Evolutionary conservation across 2,797 vertebrate genomes (phyloP).

Genomic region (Acanthornis magna): DNA sequence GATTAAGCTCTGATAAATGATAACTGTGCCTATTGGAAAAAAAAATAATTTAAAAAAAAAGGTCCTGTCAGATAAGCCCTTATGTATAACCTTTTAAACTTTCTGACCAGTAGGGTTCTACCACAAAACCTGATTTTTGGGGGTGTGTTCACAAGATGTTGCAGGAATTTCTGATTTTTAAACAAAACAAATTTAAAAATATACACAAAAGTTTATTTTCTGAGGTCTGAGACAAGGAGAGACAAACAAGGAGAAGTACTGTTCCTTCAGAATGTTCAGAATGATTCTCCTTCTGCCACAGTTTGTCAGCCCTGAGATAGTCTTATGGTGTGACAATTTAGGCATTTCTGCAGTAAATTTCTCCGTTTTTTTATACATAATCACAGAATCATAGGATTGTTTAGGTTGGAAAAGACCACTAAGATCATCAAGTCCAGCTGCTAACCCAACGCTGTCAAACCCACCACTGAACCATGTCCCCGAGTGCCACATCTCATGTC

Average conservation of each 20-base stretch:
- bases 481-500: no score
- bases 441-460: neutral
- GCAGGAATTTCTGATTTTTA: neutral
- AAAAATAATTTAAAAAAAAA: neutral
- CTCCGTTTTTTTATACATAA: neutral
- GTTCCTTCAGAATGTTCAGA: neutral
- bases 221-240: neutral
- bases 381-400: neutral
- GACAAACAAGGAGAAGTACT: neutral
- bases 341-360: neutral
- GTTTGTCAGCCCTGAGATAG: neutral
- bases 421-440: neutral
- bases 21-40: no score
- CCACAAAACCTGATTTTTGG: neutral
- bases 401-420: neutral
- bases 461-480: neutral
- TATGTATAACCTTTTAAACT: neutral
- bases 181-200: neutral
- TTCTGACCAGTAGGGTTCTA: neutral
- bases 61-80: neutral
- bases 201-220: neutral
- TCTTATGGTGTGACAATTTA: neutral
- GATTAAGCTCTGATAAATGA: neutral
- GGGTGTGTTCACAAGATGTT: rapidly evolving
- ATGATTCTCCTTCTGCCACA: neutral